Evolutionary conservation across 2,888 invertebrate species (phyloP).

Genomic region (Drosophila pseudotalamancana): DNA sequence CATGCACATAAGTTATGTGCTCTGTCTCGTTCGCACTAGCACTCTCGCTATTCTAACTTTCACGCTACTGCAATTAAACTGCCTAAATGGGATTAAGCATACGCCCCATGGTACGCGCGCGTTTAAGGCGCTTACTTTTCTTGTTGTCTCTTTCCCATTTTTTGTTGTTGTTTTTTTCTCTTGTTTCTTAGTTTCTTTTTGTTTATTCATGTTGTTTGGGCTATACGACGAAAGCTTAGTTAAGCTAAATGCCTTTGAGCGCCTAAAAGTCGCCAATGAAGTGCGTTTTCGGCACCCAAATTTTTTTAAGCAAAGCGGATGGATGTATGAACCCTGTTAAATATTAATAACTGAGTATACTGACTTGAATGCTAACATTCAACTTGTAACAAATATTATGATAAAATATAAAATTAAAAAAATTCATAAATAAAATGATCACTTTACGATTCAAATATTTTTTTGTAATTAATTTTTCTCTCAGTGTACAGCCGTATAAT

Average conservation of each 20-base stretch:
- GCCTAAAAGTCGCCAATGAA: constrained; percentile 8
- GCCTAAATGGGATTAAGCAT: constrained; percentile 73
- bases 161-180: constrained; percentile 3
- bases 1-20: constrained; percentile 41
- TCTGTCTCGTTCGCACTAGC: background rate
- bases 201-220: constrained; percentile 5
- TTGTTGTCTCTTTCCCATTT: constrained; percentile 1
- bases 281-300: constrained; percentile 11
- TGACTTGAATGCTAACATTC: no score
- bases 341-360: no score
- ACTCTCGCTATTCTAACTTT: background rate
- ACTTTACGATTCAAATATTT: no score
- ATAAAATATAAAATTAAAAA: no score
- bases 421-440: no score
- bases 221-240: constrained; percentile 9
- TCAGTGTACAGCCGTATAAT: no score
- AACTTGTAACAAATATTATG: no score
- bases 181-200: constrained; percentile 17
- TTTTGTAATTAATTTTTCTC: no score
- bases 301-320: no score
- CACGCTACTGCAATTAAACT: constrained; percentile 58
- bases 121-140: constrained; percentile 59
- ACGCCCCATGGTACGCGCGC: constrained; percentile 63
- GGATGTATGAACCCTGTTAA: no score
- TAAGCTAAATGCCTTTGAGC: constrained; percentile 3